Evolutionary conservation across 2,888 invertebrate genomes (phyloP).

Genomic region (Cheilosia variabilis): DNA sequence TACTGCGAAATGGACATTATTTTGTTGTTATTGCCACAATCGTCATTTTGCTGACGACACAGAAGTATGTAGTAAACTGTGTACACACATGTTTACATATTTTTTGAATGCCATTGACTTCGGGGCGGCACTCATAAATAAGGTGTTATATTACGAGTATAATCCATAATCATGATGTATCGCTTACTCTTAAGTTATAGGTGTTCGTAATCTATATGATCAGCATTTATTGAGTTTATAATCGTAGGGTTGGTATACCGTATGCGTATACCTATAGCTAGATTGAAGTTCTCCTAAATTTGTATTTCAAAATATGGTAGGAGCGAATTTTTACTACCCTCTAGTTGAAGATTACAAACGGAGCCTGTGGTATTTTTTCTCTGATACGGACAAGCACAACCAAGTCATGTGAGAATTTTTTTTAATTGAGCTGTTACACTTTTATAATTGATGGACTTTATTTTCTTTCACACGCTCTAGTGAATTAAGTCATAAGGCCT

Average conservation of each 20-base stretch:
- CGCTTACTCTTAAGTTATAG: not conserved
- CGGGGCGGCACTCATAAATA: not conserved
- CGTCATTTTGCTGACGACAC: slow-evolving; percentile 29
- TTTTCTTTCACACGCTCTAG: slow-evolving; percentile 31
- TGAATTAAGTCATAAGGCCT: slow-evolving; percentile 25
- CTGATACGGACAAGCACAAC: not conserved
- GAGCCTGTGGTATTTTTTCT: not conserved
- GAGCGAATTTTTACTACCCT: not conserved
- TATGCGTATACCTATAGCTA: not conserved
- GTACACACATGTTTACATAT: not conserved
- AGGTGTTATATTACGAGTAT: slow-evolving; percentile 4
- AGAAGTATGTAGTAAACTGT: not conserved
- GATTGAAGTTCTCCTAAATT: not conserved
- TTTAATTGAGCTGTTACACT: slow-evolving; percentile 35
- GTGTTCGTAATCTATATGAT: slow-evolving; percentile 26
- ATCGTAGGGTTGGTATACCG: not conserved
- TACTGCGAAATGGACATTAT: slow-evolving; percentile 3
- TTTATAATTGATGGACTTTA: slow-evolving; percentile 1
- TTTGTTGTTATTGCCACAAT: slow-evolving; percentile 32
- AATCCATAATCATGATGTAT: slow-evolving; percentile 38
- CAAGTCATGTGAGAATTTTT: slow-evolving; percentile 40
- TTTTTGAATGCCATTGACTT: slow-evolving; percentile 33
- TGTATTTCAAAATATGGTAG: not conserved
- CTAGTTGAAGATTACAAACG: not conserved
- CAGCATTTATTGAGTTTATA: slow-evolving; percentile 6